Conservation (phyloP, 2,113 vertebrate genomes). For the Ardeotis arabs region DNA sequence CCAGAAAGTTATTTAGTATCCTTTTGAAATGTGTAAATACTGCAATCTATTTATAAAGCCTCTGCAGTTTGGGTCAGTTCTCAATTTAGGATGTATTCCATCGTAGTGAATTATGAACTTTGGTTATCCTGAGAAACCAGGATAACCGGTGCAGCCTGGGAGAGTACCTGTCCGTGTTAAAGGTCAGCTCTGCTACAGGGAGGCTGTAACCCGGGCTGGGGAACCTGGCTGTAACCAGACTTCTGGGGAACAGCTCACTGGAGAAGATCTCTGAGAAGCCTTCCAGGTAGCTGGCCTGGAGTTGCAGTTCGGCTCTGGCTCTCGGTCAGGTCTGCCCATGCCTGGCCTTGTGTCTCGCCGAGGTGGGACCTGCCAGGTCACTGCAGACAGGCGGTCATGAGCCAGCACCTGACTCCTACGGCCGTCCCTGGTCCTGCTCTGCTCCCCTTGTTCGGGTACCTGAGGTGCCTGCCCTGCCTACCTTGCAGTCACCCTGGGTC, state of each 20-base stretch:
- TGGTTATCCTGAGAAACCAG: background rate
- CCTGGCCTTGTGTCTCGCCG: fast-evolving
- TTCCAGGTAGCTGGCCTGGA: background rate
- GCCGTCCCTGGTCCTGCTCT: fast-evolving
- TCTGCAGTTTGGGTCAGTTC: background rate
- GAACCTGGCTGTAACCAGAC: too few species aligned
- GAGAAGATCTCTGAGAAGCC: background rate
- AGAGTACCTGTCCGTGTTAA: background rate
- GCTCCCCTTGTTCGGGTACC: fast-evolving
- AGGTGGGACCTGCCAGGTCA: background rate
- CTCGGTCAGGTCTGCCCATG: background rate
- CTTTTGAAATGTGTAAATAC: background rate
- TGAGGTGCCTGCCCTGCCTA: background rate
- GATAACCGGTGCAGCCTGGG: background rate
- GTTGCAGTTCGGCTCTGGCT: fast-evolving
- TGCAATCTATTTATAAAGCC: background rate
- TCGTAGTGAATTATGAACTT: background rate
- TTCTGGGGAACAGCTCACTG: background rate
- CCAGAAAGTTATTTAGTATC: background rate
- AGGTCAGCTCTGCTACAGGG: background rate
- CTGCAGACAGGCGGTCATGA: too few species aligned
- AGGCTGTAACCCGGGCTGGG: too few species aligned
- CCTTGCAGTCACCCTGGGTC: background rate
- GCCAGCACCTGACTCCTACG: fast-evolving
- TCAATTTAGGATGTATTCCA: background rate